Percentiles rank a stretch among this genome's conserved stretches.
phyloP scores from a whole-genome alignment of 2,113 vertebrate genomes.

The Psephotus haematonotus region DNA sequence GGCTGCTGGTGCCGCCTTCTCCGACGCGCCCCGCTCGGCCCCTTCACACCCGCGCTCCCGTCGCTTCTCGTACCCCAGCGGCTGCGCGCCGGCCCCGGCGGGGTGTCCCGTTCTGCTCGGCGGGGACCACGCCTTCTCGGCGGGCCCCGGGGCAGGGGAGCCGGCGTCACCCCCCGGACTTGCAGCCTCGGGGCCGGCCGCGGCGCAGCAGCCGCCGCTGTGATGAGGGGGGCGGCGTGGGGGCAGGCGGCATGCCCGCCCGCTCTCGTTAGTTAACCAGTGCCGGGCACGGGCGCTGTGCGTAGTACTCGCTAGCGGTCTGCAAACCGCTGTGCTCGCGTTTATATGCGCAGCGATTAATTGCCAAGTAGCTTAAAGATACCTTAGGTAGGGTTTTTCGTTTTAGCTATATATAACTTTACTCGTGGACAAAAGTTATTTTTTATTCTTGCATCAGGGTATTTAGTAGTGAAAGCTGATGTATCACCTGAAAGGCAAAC shows the following conservation, averaged over 20 bases:
- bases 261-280: rapidly evolving
- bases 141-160: too few species aligned
- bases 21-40: not conserved
- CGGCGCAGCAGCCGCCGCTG: not conserved
- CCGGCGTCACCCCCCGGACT: not conserved
- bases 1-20: not conserved
- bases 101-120: not conserved
- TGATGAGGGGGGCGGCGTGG: too few species aligned
- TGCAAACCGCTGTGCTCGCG: not conserved
- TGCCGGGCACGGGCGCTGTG: not conserved
- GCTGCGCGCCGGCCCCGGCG: not conserved
- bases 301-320: rapidly evolving
- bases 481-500: not conserved
- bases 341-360: rapidly evolving
- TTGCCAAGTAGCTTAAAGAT: not conserved
- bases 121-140: not conserved
- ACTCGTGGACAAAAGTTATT: not conserved
- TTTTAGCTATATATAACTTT: rapidly evolving
- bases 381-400: rapidly evolving
- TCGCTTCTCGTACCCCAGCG: not conserved
- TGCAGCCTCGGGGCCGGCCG: not conserved
- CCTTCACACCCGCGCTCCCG: not conserved
- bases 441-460: not conserved
- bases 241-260: not conserved
- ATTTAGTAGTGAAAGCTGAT: not conserved